Conservation (phyloP, 2,113 vertebrate species). For the Neotoma lepida region DNA sequence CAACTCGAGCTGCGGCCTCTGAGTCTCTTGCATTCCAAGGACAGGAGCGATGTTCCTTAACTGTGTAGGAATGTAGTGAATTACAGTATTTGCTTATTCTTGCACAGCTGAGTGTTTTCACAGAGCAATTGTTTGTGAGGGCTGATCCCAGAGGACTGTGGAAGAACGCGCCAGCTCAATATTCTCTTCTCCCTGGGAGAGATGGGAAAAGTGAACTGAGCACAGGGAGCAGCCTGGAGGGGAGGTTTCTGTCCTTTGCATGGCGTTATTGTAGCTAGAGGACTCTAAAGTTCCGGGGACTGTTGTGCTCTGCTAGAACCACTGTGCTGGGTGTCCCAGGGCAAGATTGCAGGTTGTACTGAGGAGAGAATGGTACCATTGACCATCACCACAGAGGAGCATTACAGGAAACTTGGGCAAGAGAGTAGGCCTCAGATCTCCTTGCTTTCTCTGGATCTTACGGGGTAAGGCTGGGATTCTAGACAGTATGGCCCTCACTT, state of each 20-base stretch:
- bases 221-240: rapidly evolving
- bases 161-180: not conserved
- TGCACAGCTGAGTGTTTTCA: not conserved
- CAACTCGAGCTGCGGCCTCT: not conserved
- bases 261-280: not conserved
- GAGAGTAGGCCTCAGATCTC: not conserved
- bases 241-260: not conserved
- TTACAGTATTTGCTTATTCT: constrained; percentile 4
- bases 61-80: not conserved
- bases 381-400: not conserved
- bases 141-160: not conserved
- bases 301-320: not conserved
- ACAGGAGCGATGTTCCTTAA: not conserved
- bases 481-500: not conserved
- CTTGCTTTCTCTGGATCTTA: not conserved
- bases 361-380: not conserved
- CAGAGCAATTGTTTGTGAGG: not conserved
- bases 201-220: not conserved
- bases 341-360: not conserved
- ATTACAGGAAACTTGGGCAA: not conserved
- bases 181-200: not conserved
- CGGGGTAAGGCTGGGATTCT: not conserved
- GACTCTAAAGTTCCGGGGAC: not conserved
- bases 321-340: no score
- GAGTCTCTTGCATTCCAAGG: constrained; percentile 22